Conservation (phyloP, 2,113 vertebrate genomes). For the Semicossyphus pulcher region DNA sequence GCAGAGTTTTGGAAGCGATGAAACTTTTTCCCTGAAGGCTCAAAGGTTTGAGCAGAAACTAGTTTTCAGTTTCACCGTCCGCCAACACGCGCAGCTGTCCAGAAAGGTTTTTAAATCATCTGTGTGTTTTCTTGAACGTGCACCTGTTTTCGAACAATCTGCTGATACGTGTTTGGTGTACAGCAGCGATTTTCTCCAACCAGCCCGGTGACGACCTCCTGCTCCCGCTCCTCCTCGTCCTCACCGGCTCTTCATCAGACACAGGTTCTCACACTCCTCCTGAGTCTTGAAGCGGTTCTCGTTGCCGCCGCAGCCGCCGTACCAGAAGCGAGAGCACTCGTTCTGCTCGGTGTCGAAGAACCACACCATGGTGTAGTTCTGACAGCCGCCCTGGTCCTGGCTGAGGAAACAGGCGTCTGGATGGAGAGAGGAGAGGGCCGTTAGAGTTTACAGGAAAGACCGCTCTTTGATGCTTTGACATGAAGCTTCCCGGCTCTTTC, state of each 20-base stretch:
- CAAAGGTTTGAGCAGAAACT: not conserved
- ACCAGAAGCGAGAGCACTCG: constrained; percentile 87
- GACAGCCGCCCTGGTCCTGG: constrained; percentile 80
- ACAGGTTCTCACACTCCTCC: constrained; percentile 80
- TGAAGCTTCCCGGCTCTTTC: too few relatives aligned
- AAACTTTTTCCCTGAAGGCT: constrained; percentile 17
- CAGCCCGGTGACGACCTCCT: too few relatives aligned
- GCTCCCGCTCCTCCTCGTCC: not conserved
- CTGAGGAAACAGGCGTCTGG: constrained; percentile 79
- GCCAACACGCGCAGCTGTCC: not conserved
- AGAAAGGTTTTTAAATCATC: not conserved
- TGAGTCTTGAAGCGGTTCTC: constrained; percentile 84
- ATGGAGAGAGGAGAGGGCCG: not conserved
- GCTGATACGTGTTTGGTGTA: not conserved
- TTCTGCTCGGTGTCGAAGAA: constrained; percentile 78
- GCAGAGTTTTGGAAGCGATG: not conserved
- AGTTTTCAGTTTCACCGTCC: not conserved
- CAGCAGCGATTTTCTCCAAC: not conserved
- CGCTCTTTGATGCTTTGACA: too few relatives aligned
- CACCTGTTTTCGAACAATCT: not conserved
- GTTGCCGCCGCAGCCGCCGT: constrained; percentile 87
- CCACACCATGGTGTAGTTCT: constrained; percentile 85
- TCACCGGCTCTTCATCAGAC: constrained; percentile 59
- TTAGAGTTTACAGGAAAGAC: too few relatives aligned
- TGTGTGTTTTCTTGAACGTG: not conserved